These are phyloP conservation scores for Hippocampus barbouri DNA, from an alignment of 2,113 vertebrate species.

Conservation along the genomic window DNA sequence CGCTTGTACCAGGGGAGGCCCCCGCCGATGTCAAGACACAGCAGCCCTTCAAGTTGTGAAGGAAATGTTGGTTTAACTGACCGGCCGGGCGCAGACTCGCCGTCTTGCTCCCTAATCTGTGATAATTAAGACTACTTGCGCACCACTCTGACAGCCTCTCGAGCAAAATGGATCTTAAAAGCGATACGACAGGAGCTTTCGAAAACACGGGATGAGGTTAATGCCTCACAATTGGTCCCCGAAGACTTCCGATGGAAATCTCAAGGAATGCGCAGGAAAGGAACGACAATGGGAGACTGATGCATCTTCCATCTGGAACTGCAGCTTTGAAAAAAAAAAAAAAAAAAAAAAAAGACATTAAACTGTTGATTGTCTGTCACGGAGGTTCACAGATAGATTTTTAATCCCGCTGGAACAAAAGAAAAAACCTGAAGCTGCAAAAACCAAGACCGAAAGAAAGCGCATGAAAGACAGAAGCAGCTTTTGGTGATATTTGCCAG, in stretches of 20 bases:
- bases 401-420: slow-evolving; percentile 45
- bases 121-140: background rate
- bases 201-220: slow-evolving; percentile 33
- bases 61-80: slow-evolving; percentile 32
- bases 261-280: slow-evolving; percentile 43
- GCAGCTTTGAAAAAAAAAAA: slow-evolving; percentile 15
- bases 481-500: background rate
- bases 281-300: slow-evolving; percentile 45
- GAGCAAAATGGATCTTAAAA: background rate
- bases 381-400: slow-evolving; percentile 46
- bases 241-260: slow-evolving; percentile 30
- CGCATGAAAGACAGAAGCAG: background rate
- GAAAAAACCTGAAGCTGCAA: slow-evolving; percentile 50
- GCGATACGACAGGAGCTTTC: background rate
- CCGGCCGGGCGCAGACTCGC: slow-evolving; percentile 6
- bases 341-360: slow-evolving; percentile 43
- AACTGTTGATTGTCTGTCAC: slow-evolving; percentile 46
- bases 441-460: slow-evolving; percentile 37
- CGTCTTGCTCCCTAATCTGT: background rate
- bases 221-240: slow-evolving; percentile 39
- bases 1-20: slow-evolving; percentile 23
- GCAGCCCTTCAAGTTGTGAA: slow-evolving; percentile 45
- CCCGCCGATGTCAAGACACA: slow-evolving; percentile 50
- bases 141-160: background rate
- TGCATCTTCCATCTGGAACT: slow-evolving; percentile 57